phyloP scores from a whole-genome alignment of 2,797 vertebrate species.

The Pipistrellus pygmaeus region DNA sequence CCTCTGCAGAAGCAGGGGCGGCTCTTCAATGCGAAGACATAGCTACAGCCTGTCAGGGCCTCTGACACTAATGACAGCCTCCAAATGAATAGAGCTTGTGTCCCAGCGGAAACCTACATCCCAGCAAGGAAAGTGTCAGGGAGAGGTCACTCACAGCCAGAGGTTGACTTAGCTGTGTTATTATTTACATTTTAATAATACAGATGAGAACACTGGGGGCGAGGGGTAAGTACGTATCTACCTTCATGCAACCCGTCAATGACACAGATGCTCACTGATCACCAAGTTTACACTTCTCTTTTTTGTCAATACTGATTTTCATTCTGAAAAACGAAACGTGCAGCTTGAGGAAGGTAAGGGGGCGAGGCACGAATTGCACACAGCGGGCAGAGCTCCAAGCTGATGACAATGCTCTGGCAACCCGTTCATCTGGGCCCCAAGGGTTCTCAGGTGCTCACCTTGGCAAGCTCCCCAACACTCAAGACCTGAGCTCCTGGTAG shows the following conservation, averaged over 20 bases:
- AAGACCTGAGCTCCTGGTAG: neutral
- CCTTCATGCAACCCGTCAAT: neutral
- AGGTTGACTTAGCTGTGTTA: neutral
- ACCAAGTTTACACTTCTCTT: neutral
- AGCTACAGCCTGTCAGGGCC: neutral
- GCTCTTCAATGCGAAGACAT: neutral
- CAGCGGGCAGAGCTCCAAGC: neutral
- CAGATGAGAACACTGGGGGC: neutral
- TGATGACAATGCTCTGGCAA: neutral
- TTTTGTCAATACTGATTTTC: conserved; percentile 19
- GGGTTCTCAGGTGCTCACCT: neutral
- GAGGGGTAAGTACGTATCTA: neutral
- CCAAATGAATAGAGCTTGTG: neutral
- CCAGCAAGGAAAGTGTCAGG: neutral
- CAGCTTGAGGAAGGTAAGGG: neutral
- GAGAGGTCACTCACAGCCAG: neutral
- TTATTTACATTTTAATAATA: conserved; percentile 16
- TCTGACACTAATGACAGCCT: neutral
- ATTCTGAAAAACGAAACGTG: neutral
- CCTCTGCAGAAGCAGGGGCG: neutral
- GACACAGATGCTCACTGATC: neutral
- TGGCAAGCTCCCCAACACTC: neutral
- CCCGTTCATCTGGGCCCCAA: neutral
- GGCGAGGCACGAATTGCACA: neutral
- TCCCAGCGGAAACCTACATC: neutral